phyloP scores from a whole-genome alignment of 1,140 invertebrate genomes.

The Tenebrio molitor region DNA sequence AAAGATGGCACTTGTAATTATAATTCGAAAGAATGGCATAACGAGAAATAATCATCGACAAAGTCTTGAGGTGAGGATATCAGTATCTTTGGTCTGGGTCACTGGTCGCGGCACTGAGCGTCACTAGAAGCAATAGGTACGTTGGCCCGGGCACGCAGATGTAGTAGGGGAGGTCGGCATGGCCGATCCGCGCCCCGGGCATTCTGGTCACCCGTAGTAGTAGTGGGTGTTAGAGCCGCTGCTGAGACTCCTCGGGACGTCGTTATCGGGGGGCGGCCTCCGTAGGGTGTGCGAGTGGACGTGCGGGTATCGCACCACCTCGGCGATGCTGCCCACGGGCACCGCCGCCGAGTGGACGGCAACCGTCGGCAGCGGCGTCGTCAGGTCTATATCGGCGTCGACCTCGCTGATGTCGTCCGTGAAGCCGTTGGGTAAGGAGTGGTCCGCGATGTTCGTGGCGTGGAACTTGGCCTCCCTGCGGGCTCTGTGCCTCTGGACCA shows the following conservation, averaged over 20 bases:
- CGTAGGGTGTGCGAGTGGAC: slow-evolving; percentile 59
- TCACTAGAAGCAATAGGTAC: slow-evolving; percentile 64
- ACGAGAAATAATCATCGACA: slow-evolving; percentile 44
- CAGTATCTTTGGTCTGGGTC: slow-evolving; percentile 54
- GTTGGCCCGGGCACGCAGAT: slow-evolving; percentile 62
- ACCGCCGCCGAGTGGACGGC: slow-evolving; percentile 53
- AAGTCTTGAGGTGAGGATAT: slow-evolving; percentile 48
- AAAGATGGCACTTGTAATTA: slow-evolving; percentile 33
- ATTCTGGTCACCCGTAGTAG: slow-evolving; percentile 64
- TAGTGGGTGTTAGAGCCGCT: slow-evolving; percentile 58
- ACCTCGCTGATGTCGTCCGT: slow-evolving; percentile 80
- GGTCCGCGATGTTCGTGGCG: slow-evolving; percentile 69
- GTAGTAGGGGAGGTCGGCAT: slow-evolving; percentile 55
- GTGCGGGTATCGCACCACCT: slow-evolving; percentile 62
- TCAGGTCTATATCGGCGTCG: slow-evolving; percentile 79
- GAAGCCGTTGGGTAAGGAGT: slow-evolving; percentile 78
- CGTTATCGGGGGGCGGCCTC: slow-evolving; percentile 43
- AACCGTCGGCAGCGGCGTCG: slow-evolving; percentile 69
- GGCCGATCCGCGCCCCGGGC: slow-evolving; percentile 56
- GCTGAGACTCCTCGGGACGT: slow-evolving; percentile 55
- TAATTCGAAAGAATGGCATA: slow-evolving; percentile 13
- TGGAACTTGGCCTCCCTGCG: slow-evolving; percentile 71
- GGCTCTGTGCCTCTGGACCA: slow-evolving; percentile 73
- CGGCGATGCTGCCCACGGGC: slow-evolving; percentile 60
- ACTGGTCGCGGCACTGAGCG: slow-evolving; percentile 44